Evolutionary conservation across 2,113 vertebrate genomes (phyloP), one percentile per base, ranked within the genome.

Genomic region (Hippocampus barbouri): DNA sequence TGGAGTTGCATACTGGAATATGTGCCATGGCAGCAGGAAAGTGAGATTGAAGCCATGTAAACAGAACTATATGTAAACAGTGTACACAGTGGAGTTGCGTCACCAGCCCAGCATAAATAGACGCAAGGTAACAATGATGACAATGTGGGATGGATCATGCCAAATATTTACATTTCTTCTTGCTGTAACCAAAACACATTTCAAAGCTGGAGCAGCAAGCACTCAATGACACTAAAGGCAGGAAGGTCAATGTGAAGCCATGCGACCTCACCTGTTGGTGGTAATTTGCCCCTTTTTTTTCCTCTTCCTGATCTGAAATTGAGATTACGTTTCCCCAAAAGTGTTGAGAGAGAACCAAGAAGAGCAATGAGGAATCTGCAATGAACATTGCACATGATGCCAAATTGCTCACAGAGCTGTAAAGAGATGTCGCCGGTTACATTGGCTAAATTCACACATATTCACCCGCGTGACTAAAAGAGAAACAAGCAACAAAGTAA

Each of bases 131-230:
- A 92, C 90, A 91, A 91, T 86, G 63, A 89, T 78, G 83, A 90
- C 81, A 86, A 81, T 87, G 88, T 76, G 83, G 87, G 90, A 82
- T 78, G 75, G 83, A 75, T 72, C 84, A 77, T 69, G 83, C 92
- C 89, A 91, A 90, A 92, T 93, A 92, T 92, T 93, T 93, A 92
- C 72, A 84, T 88, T 91, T 89, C 85, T 85, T 87, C 87, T 83
- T 74, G 87, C 87, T 85, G 76, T 87, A 91, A 91, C 89, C 89
- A 88, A 88, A 91, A 89, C 88, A 92, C 83, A 83, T 88, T 88
- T 83, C 78, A 80, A 70, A 85, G 83, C 83, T 87, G 83, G 80
- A 80, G 79, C 70, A 54, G 67, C 75, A 75, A 75, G 80, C 51
- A 68, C 74, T 64, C 67, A 25, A 76, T 90, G 87, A 92, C 87